Percentiles rank a stretch among this genome's conserved stretches.
Evolutionary conservation across 2,113 vertebrate species (phyloP).

Genomic region (Myodes glareolus): DNA sequence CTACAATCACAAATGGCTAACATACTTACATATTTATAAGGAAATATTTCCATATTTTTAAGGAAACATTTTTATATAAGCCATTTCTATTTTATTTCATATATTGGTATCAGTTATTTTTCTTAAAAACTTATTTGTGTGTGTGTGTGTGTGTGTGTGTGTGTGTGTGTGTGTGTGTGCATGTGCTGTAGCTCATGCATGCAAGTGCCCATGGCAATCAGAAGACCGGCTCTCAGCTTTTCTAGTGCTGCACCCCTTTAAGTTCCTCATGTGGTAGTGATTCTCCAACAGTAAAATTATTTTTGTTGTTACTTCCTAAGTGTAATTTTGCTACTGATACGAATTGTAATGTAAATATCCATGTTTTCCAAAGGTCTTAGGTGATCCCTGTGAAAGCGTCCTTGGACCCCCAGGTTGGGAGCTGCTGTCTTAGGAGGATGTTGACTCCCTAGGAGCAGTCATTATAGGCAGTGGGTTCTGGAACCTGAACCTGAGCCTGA

Average conservation of each 20-base stretch:
- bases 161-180: neutral
- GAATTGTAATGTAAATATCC: neutral
- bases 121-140: neutral
- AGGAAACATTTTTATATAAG: constrained; percentile 24
- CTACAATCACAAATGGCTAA: neutral
- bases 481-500: no score
- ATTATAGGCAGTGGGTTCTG: neutral
- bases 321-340: neutral
- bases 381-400: neutral
- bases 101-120: neutral
- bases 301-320: neutral
- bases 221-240: neutral
- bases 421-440: neutral
- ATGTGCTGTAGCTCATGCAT: neutral
- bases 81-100: constrained; percentile 40
- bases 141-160: neutral
- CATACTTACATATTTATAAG: neutral
- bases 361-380: neutral
- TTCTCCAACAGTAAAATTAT: neutral
- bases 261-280: neutral
- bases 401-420: neutral
- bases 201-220: neutral
- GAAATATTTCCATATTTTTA: constrained; percentile 1
- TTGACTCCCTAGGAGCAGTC: no score
- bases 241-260: neutral